phyloP scores from a whole-genome alignment of 2,797 vertebrate genomes.

The Rhinatrema bivittatum region DNA sequence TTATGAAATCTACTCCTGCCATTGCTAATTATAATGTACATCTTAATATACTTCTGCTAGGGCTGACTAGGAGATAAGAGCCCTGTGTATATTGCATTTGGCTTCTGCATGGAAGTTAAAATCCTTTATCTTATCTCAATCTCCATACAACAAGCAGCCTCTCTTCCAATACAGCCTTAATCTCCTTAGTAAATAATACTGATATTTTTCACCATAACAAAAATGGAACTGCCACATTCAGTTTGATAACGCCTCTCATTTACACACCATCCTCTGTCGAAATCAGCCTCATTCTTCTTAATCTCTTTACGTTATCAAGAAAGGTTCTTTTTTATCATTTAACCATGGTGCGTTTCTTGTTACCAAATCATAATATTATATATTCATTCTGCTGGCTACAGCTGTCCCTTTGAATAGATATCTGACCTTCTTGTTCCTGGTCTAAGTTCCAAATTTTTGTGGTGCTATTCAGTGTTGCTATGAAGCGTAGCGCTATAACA shows the following conservation, averaged over 20 bases:
- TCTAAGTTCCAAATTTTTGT: constrained; percentile 36
- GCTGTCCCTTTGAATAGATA: constrained; percentile 51
- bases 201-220: constrained; percentile 90
- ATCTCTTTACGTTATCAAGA: constrained; percentile 74
- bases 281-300: constrained; percentile 68
- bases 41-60: constrained; percentile 86
- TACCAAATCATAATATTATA: constrained; percentile 63
- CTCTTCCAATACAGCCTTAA: constrained; percentile 96
- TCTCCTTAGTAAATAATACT: constrained; percentile 98
- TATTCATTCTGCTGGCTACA: constrained; percentile 55
- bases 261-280: constrained; percentile 77
- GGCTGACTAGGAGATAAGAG: constrained; percentile 82
- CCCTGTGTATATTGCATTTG: constrained; percentile 60
- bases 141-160: constrained; percentile 93
- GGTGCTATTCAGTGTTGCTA: constrained; percentile 37
- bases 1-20: constrained; percentile 90
- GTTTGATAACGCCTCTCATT: constrained; percentile 77
- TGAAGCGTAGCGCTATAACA: constrained; percentile 35
- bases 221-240: constrained; percentile 73
- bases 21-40: constrained; percentile 93
- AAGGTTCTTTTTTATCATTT: constrained; percentile 63
- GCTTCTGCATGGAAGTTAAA: constrained; percentile 68
- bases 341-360: constrained; percentile 53
- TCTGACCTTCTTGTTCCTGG: constrained; percentile 22
- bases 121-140: constrained; percentile 94